Percentiles rank a stretch among this genome's conserved stretches.
Conservation (phyloP, 2,113 vertebrate genomes). For the Rhipidura dahli region DNA sequence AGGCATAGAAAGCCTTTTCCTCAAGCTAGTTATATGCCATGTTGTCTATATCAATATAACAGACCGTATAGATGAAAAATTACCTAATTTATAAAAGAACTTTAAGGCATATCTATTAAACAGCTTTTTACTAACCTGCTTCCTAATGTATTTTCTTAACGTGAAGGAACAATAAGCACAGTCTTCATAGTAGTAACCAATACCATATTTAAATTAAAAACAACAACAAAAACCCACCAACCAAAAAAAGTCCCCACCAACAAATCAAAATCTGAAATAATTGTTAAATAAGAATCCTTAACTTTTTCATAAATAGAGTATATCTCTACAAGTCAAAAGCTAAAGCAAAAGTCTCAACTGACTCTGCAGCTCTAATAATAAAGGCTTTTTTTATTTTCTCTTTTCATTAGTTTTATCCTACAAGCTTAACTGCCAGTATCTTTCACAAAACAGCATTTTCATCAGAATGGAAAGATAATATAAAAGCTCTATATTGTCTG, state of each 20-base stretch:
- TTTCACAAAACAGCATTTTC: slow-evolving; percentile 57
- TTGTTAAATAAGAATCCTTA: background rate
- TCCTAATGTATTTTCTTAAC: background rate
- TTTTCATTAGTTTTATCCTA: slow-evolving; percentile 52
- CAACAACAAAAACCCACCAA: background rate
- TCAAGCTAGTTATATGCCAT: background rate
- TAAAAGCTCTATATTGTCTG: slow-evolving; percentile 62
- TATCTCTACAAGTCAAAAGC: slow-evolving; percentile 29
- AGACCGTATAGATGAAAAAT: background rate
- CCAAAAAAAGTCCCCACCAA: background rate
- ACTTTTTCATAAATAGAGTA: background rate
- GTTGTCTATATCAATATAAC: background rate
- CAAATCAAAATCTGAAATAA: background rate
- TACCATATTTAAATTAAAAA: background rate
- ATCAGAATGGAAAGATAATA: slow-evolving; percentile 51
- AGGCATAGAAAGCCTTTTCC: background rate
- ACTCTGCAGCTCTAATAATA: background rate
- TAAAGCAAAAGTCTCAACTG: slow-evolving; percentile 26
- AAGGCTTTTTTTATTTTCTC: background rate
- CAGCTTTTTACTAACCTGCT: background rate
- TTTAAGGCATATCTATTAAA: background rate
- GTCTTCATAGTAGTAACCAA: background rate
- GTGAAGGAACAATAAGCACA: background rate
- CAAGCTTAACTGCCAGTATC: slow-evolving; percentile 45
- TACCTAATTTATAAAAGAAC: background rate